Base-by-base conservation (phyloP, 2,888 invertebrate species). In the Steinernema hermaphroditum region DNA sequence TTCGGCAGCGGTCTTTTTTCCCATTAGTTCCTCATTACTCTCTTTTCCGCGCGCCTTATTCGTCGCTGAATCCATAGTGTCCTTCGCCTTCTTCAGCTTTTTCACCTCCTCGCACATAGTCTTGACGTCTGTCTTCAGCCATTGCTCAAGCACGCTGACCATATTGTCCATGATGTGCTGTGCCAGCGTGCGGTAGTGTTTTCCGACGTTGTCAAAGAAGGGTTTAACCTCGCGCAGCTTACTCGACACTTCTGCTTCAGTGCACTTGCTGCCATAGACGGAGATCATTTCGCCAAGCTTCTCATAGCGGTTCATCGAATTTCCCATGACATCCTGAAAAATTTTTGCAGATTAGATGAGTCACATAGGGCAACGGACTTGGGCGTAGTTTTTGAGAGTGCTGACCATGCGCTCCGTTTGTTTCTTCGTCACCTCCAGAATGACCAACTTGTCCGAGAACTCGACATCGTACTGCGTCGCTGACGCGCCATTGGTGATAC, bases 1-100 rank as follows among this genome's bases (percentile, higher is more conserved):
- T 27, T 54, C 54, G 12, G 54, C 54, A 27, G 22, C 27, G n/a
- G 54, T 24, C 27, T 54, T 54, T 27, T 54, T 54, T 22, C 24
- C 27, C 54, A 24, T 22, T 27, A 54, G 16, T 27, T 54, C 54
- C 54, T 54, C n/a, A 6, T 54, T 27, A 27, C 4, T 27, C 54
- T 54, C 54, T 24, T 54, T 54, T 9, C 54, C 54, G 6, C 54
- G 54, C 54, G 54, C 54, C 54, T 27, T 54, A 22, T 54, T 54
- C 54, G 27, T 27, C 54, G 54, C 54, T 27, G 24, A 54, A 16
- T 54, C 54, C 54, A 54, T 54, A 14, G 19, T 16, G 19, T 27
- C 27, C 54, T 54, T 54, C 54, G 24, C 19, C 54, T 54, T 54
- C 12, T 54, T 54, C 24, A 54, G 54, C 54, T 54, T 54, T 27